Evolutionary conservation across 2,888 invertebrate species (phyloP).

Genomic region (Apeira syringaria): DNA sequence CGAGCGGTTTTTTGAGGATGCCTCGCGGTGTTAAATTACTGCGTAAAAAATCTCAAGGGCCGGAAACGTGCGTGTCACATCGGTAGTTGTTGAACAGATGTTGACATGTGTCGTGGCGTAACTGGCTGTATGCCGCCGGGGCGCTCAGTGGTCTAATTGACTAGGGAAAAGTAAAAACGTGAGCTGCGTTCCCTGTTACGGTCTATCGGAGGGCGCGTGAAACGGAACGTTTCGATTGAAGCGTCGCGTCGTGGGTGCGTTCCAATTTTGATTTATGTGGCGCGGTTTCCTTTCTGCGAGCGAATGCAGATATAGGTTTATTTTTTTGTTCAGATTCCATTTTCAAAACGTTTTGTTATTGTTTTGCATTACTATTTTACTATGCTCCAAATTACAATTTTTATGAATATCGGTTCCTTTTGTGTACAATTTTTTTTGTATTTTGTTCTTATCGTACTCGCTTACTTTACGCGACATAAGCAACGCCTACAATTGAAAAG

Average conservation of each 20-base stretch:
- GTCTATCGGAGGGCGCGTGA: slow-evolving; percentile 37
- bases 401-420: no score
- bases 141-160: slow-evolving; percentile 67
- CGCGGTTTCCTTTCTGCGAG: slow-evolving; percentile 24
- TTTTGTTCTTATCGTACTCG: no score
- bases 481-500: no score
- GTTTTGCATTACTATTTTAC: no score
- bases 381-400: no score
- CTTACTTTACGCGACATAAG: no score
- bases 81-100: slow-evolving; percentile 76
- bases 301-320: slow-evolving; percentile 7
- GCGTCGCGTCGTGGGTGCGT: slow-evolving; percentile 38
- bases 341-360: no score
- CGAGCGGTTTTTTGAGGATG: slow-evolving; percentile 47
- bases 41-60: slow-evolving; percentile 64
- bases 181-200: slow-evolving; percentile 44
- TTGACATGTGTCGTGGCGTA: slow-evolving; percentile 71
- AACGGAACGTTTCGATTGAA: slow-evolving; percentile 46
- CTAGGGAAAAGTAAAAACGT: slow-evolving; percentile 64
- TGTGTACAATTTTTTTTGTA: no score
- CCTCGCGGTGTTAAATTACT: slow-evolving; percentile 65
- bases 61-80: slow-evolving; percentile 71
- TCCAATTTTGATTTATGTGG: slow-evolving; percentile 48
- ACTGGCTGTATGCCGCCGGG: slow-evolving; percentile 44
- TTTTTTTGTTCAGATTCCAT: no score